phyloP scores from a whole-genome alignment of 2,797 vertebrate species.

The Hirundo rustica region DNA sequence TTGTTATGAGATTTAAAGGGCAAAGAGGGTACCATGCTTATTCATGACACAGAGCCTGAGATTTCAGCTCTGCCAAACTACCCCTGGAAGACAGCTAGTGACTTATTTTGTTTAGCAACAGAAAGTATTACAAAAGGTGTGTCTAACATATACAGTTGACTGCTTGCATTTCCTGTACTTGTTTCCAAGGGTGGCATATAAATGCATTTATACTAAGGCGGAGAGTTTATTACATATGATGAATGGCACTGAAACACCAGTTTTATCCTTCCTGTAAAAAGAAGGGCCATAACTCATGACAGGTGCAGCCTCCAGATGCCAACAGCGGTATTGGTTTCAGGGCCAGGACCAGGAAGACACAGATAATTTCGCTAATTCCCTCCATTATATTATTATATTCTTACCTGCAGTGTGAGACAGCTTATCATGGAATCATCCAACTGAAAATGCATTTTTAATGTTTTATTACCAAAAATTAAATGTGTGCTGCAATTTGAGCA shows the following conservation, averaged over 20 bases:
- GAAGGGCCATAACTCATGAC: slow-evolving; percentile 30
- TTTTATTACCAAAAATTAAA: not conserved
- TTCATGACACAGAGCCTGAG: slow-evolving; percentile 10
- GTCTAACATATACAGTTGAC: slow-evolving; percentile 54
- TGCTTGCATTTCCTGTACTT: slow-evolving; percentile 60
- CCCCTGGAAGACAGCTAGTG: slow-evolving; percentile 33
- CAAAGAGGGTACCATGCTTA: slow-evolving; percentile 28
- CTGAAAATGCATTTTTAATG: not conserved
- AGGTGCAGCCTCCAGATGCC: slow-evolving; percentile 45
- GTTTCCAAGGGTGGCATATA: slow-evolving; percentile 14
- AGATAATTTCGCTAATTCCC: slow-evolving; percentile 24
- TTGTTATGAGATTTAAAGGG: slow-evolving; percentile 32
- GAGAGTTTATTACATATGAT: slow-evolving; percentile 43
- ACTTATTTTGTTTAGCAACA: slow-evolving; percentile 64
- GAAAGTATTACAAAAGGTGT: slow-evolving; percentile 56
- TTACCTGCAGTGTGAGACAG: not conserved
- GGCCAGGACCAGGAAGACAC: not conserved
- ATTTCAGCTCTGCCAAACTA: slow-evolving; percentile 59
- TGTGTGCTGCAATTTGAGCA: not conserved
- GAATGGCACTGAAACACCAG: slow-evolving; percentile 17
- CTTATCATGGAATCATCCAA: not conserved
- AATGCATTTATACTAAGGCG: slow-evolving; percentile 3
- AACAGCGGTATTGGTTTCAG: slow-evolving; percentile 22
- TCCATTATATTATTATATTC: not conserved
- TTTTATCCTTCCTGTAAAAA: slow-evolving; percentile 48